These are phyloP conservation scores for Acromyrmex heyeri DNA, from an alignment of 1,140 invertebrate species.

Conservation along the genomic window DNA sequence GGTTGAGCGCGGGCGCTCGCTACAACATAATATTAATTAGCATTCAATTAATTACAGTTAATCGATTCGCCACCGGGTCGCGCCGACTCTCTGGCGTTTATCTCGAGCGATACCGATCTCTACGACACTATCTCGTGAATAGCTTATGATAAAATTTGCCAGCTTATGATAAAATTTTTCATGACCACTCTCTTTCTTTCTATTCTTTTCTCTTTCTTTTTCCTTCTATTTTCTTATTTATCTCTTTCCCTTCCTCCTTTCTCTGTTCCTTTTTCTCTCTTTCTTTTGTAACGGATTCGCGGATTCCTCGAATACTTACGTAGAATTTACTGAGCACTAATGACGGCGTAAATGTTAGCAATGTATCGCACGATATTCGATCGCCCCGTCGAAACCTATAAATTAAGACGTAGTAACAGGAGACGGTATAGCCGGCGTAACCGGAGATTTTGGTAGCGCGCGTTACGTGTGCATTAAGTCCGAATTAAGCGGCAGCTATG, in stretches of 20 bases:
- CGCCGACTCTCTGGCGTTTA: conserved; percentile 64
- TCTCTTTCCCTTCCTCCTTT: no score
- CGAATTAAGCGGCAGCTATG: conserved; percentile 12
- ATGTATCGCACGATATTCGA: conserved; percentile 56
- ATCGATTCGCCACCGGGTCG: conserved; percentile 63
- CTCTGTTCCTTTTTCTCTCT: background rate
- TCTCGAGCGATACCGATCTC: conserved; percentile 69
- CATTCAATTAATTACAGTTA: conserved; percentile 68
- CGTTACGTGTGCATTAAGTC: conserved; percentile 27
- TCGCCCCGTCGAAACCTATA: conserved; percentile 48
- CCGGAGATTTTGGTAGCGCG: conserved; percentile 39
- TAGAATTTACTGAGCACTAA: conserved; percentile 17
- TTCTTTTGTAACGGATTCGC: background rate
- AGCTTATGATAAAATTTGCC: background rate
- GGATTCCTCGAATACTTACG: conserved; percentile 47
- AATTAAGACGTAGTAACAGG: conserved; percentile 58
- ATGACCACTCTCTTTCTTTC: background rate
- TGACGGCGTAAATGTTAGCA: conserved; percentile 45
- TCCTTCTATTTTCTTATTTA: background rate
- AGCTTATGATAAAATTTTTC: conserved; percentile 32
- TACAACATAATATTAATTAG: conserved; percentile 73
- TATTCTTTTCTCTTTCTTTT: background rate
- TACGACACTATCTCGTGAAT: conserved; percentile 35
- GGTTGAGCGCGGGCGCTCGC: conserved; percentile 50
- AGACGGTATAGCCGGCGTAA: conserved; percentile 51